These are phyloP conservation scores for Lepisosteus osseus DNA, from an alignment of 2,113 vertebrate species.

Conservation along the genomic window DNA sequence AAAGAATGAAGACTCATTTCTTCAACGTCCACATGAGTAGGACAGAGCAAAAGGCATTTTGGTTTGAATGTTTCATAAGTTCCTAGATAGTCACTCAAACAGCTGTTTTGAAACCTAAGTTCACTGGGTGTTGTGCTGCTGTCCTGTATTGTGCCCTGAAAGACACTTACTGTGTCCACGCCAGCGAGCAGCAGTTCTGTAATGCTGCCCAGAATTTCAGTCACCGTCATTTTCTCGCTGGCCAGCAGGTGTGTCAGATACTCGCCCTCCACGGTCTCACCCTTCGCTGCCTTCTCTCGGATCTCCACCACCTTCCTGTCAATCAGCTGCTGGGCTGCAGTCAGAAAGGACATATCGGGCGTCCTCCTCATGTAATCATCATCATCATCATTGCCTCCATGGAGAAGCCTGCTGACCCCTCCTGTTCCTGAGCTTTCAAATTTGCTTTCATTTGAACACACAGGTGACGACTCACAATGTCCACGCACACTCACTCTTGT, in stretches of 20 bases:
- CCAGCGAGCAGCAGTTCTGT: conserved; percentile 72
- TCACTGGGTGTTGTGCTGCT: no score
- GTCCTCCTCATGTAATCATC: no score
- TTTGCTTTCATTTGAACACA: background rate
- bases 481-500: no score
- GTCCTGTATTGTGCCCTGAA: no score
- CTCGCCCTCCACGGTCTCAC: conserved; percentile 55
- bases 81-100: no score
- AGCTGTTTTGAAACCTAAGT: no score
- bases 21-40: no score
- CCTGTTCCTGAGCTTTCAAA: background rate
- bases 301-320: conserved; percentile 64
- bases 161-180: conserved; percentile 69
- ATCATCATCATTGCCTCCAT: no score
- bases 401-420: background rate
- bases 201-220: conserved; percentile 70
- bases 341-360: background rate
- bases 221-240: conserved; percentile 60
- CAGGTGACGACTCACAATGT: background rate
- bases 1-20: no score
- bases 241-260: conserved; percentile 75
- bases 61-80: no score
- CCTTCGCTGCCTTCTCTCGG: conserved; percentile 42
- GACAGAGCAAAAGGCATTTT: no score
- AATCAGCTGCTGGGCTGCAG: conserved; percentile 61